Evolutionary conservation across 2,113 vertebrate species (phyloP).

Genomic region (Rousettus leschenaultii): DNA sequence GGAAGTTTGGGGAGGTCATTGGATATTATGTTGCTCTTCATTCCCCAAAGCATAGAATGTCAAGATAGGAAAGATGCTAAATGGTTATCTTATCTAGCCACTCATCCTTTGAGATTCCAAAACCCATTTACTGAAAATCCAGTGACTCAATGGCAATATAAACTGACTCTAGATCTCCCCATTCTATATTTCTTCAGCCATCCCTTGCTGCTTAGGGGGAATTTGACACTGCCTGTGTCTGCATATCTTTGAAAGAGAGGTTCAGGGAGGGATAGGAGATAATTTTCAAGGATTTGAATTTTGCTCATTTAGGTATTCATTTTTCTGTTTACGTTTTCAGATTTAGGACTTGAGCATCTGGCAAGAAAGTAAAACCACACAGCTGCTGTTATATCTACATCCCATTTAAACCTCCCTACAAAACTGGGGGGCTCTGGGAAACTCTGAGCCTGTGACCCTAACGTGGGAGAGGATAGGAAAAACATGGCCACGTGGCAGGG

Average conservation of each 20-base stretch:
- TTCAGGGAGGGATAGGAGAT: neutral
- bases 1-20: neutral
- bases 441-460: constrained; percentile 42
- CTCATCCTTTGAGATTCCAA: neutral
- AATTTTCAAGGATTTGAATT: constrained; percentile 22
- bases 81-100: neutral
- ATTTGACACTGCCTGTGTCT: neutral
- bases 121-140: neutral
- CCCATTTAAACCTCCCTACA: neutral
- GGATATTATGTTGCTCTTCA: neutral
- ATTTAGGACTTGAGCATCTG: constrained; percentile 19
- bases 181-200: neutral
- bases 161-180: neutral
- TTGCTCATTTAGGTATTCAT: constrained; percentile 7
- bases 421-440: constrained; percentile 46
- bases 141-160: neutral
- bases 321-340: constrained; percentile 67
- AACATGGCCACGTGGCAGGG: constrained; percentile 75
- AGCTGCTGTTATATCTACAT: neutral
- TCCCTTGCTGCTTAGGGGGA: neutral
- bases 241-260: constrained; percentile 6
- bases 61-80: constrained; percentile 16
- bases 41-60: neutral
- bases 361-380: constrained; percentile 18
- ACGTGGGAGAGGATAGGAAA: constrained; percentile 43